A percentile compares a stretch with the other conserved stretches of the same genome.
Conservation (phyloP, 2,888 invertebrate genomes). For the Frankliniella fusca region DNA sequence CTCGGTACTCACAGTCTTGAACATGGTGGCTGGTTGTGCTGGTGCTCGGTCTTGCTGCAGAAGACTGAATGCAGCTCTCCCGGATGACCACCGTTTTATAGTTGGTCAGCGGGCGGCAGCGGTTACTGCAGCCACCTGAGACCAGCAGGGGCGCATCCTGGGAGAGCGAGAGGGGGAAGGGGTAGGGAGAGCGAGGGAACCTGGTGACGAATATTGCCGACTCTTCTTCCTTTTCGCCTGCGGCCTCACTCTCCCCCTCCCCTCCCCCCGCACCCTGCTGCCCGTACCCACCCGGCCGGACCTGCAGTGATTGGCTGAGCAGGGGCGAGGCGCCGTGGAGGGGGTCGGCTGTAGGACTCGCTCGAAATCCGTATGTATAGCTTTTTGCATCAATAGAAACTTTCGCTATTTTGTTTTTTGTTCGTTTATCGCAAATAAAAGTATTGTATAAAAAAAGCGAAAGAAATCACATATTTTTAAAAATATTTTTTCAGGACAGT, state of each 20-base stretch:
- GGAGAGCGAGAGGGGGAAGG: neutral
- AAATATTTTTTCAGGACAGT: too few relatives aligned
- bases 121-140: neutral
- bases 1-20: neutral
- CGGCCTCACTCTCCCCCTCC: neutral
- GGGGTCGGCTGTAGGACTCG: neutral
- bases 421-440: too few relatives aligned
- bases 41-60: constrained; percentile 19
- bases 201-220: too few relatives aligned
- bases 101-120: neutral
- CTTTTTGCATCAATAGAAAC: too few relatives aligned
- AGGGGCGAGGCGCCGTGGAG: neutral
- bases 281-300: neutral
- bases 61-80: constrained; percentile 4
- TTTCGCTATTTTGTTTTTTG: too few relatives aligned
- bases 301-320: neutral
- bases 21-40: neutral
- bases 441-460: too few relatives aligned
- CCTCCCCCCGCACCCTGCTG: neutral
- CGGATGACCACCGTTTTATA: neutral
- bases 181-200: too few relatives aligned
- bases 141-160: neutral
- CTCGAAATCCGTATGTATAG: too few relatives aligned
- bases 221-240: neutral
- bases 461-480: too few relatives aligned